Evolutionary conservation across 2,113 vertebrate species (phyloP).

Genomic region (Mungos mungo): DNA sequence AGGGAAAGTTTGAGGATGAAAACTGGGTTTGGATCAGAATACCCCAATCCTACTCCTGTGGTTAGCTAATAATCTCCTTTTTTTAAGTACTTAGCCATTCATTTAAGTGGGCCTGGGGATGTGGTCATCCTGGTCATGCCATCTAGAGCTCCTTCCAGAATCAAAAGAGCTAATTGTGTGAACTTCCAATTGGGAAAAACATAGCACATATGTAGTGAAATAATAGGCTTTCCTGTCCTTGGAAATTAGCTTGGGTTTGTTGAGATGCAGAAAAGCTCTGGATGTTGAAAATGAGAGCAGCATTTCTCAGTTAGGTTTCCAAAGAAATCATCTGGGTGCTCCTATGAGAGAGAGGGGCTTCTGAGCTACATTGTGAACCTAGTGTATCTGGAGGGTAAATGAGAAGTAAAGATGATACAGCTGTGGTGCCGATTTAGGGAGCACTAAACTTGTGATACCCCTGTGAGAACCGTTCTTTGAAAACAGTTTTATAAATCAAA

Average conservation of each 20-base stretch:
- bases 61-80: neutral
- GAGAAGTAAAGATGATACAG: neutral
- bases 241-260: neutral
- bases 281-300: neutral
- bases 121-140: neutral
- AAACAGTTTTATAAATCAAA: neutral
- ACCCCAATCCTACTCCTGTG: neutral
- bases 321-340: neutral
- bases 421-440: neutral
- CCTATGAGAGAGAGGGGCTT: neutral
- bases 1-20: neutral
- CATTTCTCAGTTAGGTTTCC: neutral
- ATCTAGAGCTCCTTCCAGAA: neutral
- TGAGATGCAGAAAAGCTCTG: neutral
- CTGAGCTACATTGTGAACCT: neutral
- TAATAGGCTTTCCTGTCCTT: neutral
- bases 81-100: neutral
- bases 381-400: neutral
- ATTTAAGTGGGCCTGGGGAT: neutral
- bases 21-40: neutral
- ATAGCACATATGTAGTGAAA: neutral
- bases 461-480: neutral
- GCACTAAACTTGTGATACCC: neutral
- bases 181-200: neutral
- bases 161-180: neutral